phyloP scores from a whole-genome alignment of 2,888 invertebrate genomes.

The Eupithecia subfuscata region DNA sequence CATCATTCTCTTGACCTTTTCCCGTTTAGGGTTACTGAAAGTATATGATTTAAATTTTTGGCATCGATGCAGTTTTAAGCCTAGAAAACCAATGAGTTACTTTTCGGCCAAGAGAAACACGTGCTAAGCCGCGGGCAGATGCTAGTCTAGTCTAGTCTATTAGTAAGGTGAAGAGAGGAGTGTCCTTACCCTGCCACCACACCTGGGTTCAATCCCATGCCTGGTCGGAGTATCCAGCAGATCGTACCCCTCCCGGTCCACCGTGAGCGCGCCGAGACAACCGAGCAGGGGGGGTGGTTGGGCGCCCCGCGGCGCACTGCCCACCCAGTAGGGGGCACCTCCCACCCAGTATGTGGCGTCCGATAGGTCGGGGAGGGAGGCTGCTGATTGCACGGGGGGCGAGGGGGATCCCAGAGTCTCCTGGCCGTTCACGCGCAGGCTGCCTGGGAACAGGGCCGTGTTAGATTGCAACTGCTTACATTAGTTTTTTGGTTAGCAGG shows the following conservation, averaged over 20 bases:
- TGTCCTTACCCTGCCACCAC: slow-evolving; percentile 86
- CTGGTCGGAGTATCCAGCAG: slow-evolving; percentile 87
- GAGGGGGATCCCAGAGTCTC: slow-evolving; percentile 87
- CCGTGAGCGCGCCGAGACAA: slow-evolving; percentile 91
- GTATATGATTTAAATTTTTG: too few relatives aligned
- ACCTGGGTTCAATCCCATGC: slow-evolving; percentile 89
- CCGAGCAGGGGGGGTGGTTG: slow-evolving; percentile 87
- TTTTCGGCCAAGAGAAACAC: too few relatives aligned
- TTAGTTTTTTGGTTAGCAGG: background rate
- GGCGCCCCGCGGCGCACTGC: slow-evolving; percentile 12
- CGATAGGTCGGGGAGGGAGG: slow-evolving; percentile 87
- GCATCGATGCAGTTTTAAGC: too few relatives aligned
- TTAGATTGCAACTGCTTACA: slow-evolving; percentile 43
- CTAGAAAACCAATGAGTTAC: too few relatives aligned
- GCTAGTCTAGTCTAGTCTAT: too few relatives aligned
- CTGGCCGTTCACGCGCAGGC: slow-evolving; percentile 88
- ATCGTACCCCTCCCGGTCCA: slow-evolving; percentile 89
- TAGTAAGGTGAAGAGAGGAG: background rate
- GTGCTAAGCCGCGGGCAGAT: too few relatives aligned
- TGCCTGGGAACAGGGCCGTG: slow-evolving; percentile 75
- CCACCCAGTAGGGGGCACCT: slow-evolving; percentile 89
- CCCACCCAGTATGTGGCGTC: slow-evolving; percentile 91
- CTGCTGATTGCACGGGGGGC: slow-evolving; percentile 83
- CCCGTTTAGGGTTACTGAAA: too few relatives aligned
- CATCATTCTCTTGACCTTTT: too few relatives aligned